Base-by-base conservation (phyloP, 2,797 vertebrate genomes). In the Gephyroberyx darwinii region DNA sequence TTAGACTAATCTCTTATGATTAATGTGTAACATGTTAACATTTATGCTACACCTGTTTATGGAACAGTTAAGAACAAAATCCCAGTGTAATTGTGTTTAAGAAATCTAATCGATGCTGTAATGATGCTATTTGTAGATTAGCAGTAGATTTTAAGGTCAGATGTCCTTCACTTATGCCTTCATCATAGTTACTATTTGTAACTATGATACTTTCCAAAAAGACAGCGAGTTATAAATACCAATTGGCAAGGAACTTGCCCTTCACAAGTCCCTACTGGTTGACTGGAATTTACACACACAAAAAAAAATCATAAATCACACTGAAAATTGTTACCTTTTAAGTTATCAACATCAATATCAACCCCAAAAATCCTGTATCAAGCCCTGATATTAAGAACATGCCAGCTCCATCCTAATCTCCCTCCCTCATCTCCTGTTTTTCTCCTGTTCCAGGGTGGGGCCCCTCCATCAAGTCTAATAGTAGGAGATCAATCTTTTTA, bases 401-500 rank as follows among this genome's bases (percentile, higher is more conserved):
- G 22, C 8, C 1, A 55, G 48, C 16, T 37, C 14, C 12, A 61
- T 59, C 20, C 62, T 80, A 75, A 83, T 69, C 35, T 55, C 70
- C 22, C 45, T 80, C 60, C 83, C 61, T 78, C 75, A 66, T 91
- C 71, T 90, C 71, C 57, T 85, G 50, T 84, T 75, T 89, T 51
- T 82, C 84, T 91, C 69, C 71, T 74, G 13, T 86, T 85, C 77
- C 87, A 94, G 93, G 92, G 86, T 85, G 90, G 94, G 92, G 93
- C 93, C 89, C 94, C 93, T 92, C 94, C 93, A 92, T 94, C 95
- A 90, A 95, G 95, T 91, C 95, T 95, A 95, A 96, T 96, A 96
- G 96, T 98, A 96, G 94, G 96, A 95, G 93, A 93, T 93, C 94
- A 93, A 86, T 95, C 82, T 95, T 92, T 96, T 93, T 95, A 93